Base-by-base conservation (phyloP, 1,140 invertebrate species). In the Zaprionus kolodkinae region DNA sequence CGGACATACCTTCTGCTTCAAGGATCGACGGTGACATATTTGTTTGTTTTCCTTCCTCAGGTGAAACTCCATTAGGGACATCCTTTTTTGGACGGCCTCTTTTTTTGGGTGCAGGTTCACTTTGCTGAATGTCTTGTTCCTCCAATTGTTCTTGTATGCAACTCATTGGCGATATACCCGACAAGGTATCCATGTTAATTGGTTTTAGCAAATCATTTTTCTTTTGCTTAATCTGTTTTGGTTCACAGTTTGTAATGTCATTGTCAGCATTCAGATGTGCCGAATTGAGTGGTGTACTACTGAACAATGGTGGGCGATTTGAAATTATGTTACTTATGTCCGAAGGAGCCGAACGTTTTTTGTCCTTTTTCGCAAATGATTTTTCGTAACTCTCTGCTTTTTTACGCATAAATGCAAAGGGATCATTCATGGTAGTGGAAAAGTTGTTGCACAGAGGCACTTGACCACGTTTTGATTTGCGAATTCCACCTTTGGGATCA, bases 391-490 rank as follows among this genome's bases (percentile, higher is more conserved):
- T 11, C 27, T 27, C 52, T 11, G 27, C 12, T n/a, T 11, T 17
- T 2, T 69, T 69, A 6, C 43, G 43, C 59, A 75, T 64, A 5
- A 70, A 81, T 2, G 11, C 25, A 7, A 85, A 68, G 3, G 76
- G 79, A 50, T 85, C 75, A 12, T 35, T 25, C 36, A 27, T 69
- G 25, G 0, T 73, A 72, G 48, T 88, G 76, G 10, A 72, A 60
- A 86, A 12, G 17, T 21, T 77, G 12, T 79, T 84, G 17, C 60
- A 55, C 1, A 91, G 35, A 5, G 83, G 90, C 1, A 87, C 67
- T 1, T 84, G 90, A 5, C 90, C 90, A 9, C 90, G 83, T 35
- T 62, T 81, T 6, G 90, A 91, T 35, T 83, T 73, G 25, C 90
- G 86, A 17, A 82, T 48, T 6, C 50, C 76, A 33, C 15, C 55